phyloP scores from a whole-genome alignment of 2,113 vertebrate genomes.

The Podocnemis expansa region DNA sequence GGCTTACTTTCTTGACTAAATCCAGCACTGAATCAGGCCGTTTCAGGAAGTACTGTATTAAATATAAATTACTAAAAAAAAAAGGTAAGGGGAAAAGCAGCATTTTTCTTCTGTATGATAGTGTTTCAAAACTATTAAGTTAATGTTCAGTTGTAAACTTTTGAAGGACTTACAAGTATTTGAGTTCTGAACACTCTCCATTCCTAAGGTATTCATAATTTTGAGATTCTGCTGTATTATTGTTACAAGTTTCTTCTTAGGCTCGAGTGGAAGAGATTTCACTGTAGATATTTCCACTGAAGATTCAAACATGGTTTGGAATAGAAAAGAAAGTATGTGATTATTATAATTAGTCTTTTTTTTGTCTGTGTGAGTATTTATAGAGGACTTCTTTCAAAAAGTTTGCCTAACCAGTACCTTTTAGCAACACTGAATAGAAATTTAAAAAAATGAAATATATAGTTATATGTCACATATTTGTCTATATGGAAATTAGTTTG shows the following conservation, averaged over 20 bases:
- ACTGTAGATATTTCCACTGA: not conserved
- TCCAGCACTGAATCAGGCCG: too few relatives aligned
- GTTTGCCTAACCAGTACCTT: not conserved
- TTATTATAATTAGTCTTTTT: not conserved
- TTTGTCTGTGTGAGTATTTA: not conserved
- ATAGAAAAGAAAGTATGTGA: not conserved
- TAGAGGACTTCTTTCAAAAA: not conserved
- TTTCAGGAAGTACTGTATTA: too few relatives aligned
- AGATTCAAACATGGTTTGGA: not conserved
- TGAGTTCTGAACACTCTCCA: too few relatives aligned
- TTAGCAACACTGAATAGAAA: rapidly evolving
- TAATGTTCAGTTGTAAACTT: too few relatives aligned
- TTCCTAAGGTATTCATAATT: too few relatives aligned
- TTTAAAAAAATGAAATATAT: not conserved
- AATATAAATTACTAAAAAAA: too few relatives aligned
- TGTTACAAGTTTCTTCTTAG: not conserved
- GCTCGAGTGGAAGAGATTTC: not conserved
- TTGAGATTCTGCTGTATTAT: not conserved
- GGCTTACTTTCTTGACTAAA: too few relatives aligned
- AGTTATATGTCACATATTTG: not conserved
- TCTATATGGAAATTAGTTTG: not conserved
- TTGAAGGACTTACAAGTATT: too few relatives aligned
- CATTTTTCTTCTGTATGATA: too few relatives aligned
- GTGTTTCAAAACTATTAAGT: too few relatives aligned
- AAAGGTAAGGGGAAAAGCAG: too few relatives aligned